Conservation (phyloP, 2,113 vertebrate genomes). For the Eira barbara region DNA sequence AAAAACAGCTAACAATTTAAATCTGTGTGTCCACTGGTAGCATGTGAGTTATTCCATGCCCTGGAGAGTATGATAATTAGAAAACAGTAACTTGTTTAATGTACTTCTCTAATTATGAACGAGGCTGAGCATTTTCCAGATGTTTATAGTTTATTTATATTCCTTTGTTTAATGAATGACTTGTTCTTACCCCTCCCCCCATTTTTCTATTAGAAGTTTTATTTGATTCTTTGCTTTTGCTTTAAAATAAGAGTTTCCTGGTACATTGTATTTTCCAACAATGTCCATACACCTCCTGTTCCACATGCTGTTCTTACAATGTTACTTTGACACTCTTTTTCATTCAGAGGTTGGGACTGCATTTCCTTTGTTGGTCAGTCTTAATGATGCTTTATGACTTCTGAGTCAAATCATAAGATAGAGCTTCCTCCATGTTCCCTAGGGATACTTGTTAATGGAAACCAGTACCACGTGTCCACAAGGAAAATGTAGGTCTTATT, state of each 20-base stretch:
- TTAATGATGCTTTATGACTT: background rate
- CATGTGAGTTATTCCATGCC: background rate
- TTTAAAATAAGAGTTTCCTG: background rate
- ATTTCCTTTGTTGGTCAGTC: background rate
- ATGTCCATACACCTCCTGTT: background rate
- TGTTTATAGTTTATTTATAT: background rate
- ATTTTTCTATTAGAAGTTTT: background rate
- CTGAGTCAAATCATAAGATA: background rate
- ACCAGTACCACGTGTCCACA: background rate
- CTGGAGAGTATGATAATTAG: background rate
- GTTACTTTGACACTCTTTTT: background rate
- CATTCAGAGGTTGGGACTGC: background rate
- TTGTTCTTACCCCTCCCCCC: background rate
- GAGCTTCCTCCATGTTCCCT: background rate
- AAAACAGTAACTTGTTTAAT: background rate
- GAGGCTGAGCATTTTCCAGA: background rate
- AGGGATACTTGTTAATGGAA: background rate
- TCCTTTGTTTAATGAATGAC: background rate
- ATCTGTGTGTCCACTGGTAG: background rate
- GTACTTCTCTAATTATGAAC: background rate
- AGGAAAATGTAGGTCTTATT: background rate
- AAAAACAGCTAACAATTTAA: background rate
- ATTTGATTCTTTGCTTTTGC: background rate
- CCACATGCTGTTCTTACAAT: background rate
- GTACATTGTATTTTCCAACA: background rate